Evolutionary conservation across 2,888 invertebrate genomes (phyloP), one percentile per base, ranked within the genome.

Genomic region (Hipparchia semele): DNA sequence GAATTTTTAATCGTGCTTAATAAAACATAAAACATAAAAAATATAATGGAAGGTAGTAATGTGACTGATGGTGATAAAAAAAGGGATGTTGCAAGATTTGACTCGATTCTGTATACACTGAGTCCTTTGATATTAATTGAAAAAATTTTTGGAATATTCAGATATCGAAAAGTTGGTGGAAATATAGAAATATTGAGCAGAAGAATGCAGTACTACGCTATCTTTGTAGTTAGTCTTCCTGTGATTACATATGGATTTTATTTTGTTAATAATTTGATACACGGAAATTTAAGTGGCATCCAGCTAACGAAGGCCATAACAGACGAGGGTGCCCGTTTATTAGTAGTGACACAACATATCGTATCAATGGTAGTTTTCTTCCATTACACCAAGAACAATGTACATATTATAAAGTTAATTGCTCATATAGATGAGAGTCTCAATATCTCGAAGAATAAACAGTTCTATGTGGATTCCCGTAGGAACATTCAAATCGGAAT

Each of bases 61-160:
- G 23, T 23, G 23, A 23, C 0, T 23, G 23, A 23, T 60, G 39
- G 3, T 33, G 5, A 33, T 33, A 1, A 59, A 10, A 65, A 53
- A 33, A 53, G 51, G 65, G 9, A 33, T 7, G 65, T 2, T 6
- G 33, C 53, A 6, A 53, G 12, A 33, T 6, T 53, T 53, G 46
- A 70, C 58, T 70, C 60, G 7, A 68, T 72, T 73, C 58, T 54
- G 7, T 77, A 68, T 45, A 67, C 71, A 62, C 56, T 79, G 54
- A 82, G 80, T 72, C 86, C 86, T 1, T 72, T 82, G 9, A 23
- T 85, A 6, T 46, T 79, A 45, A 53, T 83, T 46, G 88, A 88
- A 77, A 79, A 81, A 68, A 59, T 77, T 13, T 86, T 80, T 70
- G 90, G 89, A 51, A 84, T 88, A 77, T 85, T 83, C 58, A 77